Evolutionary conservation across 1,140 invertebrate species (phyloP).

Genomic region (Eumeta japonica): DNA sequence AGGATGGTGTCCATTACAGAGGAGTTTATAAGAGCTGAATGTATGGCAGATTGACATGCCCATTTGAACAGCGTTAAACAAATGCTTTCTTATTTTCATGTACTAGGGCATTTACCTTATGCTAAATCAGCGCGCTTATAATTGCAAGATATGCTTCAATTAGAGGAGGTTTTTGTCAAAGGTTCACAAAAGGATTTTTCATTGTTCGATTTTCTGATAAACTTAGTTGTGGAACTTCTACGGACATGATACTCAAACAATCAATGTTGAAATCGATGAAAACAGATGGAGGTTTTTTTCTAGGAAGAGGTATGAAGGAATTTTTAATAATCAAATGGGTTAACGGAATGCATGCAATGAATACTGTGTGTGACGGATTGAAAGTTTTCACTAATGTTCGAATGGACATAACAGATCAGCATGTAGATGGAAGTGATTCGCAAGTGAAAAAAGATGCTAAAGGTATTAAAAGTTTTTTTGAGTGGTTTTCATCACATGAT

Average conservation of each 20-base stretch:
- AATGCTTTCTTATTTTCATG: conserved; percentile 41
- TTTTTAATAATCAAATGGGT: neutral
- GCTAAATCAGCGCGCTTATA: conserved; percentile 31
- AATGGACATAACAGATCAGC: neutral
- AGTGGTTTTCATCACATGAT: neutral
- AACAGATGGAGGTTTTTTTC: neutral
- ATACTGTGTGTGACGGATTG: neutral
- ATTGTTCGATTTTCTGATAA: neutral
- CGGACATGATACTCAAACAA: neutral
- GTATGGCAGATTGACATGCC: conserved; percentile 1
- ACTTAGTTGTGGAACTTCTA: neutral
- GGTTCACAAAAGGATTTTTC: conserved; percentile 3
- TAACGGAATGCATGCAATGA: neutral
- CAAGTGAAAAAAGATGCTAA: neutral
- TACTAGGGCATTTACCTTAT: conserved; percentile 32
- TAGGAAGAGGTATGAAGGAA: conserved; percentile 13
- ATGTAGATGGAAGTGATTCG: neutral
- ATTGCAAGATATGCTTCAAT: conserved; percentile 18
- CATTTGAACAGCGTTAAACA: conserved; percentile 17
- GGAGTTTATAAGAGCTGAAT: conserved; percentile 11
- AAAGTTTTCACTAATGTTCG: neutral
- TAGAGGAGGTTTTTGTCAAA: neutral
- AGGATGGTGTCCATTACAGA: conserved; percentile 18
- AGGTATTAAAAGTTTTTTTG: neutral
- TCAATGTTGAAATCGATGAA: neutral